These are phyloP conservation scores for Rhagium mordax DNA, from an alignment of 2,888 invertebrate genomes.

Conservation along the genomic window DNA sequence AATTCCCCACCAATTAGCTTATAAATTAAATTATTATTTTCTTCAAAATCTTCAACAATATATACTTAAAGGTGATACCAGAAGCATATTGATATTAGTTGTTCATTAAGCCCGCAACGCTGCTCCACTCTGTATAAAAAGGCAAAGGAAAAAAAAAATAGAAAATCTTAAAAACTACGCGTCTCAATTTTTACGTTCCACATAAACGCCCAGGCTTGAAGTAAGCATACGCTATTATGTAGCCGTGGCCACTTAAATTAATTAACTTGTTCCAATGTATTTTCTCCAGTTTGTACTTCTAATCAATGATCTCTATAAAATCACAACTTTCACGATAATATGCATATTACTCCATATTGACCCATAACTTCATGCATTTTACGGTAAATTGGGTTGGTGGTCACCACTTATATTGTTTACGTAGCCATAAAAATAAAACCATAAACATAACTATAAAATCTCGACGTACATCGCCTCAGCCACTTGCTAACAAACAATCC, in stretches of 20 bases:
- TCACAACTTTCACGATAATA: constrained; percentile 43
- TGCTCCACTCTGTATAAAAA: no score
- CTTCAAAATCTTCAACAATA: no score
- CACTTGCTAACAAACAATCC: constrained; percentile 10
- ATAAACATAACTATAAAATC: constrained; percentile 49
- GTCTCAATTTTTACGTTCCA: no score
- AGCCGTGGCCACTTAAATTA: neutral
- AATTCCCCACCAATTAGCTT: no score
- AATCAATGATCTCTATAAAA: neutral
- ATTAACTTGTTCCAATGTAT: neutral
- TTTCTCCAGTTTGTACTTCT: neutral
- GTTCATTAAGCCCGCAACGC: no score
- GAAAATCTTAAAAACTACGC: no score
- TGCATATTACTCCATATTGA: constrained; percentile 42
- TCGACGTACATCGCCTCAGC: neutral
- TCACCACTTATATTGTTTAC: constrained; percentile 43
- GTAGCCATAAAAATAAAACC: constrained; percentile 44
- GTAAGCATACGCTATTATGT: no score
- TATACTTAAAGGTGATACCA: no score
- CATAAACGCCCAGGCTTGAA: no score
- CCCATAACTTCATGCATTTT: constrained; percentile 45
- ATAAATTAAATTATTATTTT: no score
- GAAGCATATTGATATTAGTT: no score
- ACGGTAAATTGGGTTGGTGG: constrained; percentile 44
- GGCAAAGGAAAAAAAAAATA: no score